Base-by-base conservation (phyloP, 2,113 vertebrate genomes). In the Mormoops blainvillei region DNA sequence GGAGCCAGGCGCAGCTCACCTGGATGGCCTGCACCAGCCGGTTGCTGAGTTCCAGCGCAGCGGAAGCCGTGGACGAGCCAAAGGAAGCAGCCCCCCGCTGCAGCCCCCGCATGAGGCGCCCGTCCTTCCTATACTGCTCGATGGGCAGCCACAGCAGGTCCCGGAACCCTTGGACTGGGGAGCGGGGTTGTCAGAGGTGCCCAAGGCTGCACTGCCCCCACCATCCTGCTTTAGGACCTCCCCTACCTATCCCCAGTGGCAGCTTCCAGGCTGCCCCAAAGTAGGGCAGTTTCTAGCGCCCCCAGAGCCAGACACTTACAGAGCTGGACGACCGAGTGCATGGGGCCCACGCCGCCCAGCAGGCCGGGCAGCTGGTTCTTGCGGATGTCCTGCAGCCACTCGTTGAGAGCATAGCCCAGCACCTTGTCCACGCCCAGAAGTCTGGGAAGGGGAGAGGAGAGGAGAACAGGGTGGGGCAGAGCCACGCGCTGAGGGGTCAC, bases 131-230 rank as follows among this genome's bases (percentile, higher is more conserved):
- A 97, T 99, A 99, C 97, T 99, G 99, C 96, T 99, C 99, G 0
- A 99, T 99, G 54, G 99, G 99, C 93, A 99, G 97, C 99, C 99
- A 99, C 95, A 99, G 99, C 85, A 99, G 98, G 98, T 99, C 99
- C 54, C 99, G 98, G 78, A 99, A 99, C 15, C 99, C 99, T 28
- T 99, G 99, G 97, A 99, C 99, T 99, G 61, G 70, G 38, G 41
- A 5, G 41, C 0, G 1, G 52, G 78, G 20, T 1, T 0, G 83
- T 93, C 91, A 97, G 95, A 50, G 83, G 19, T 1, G 26, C 38
- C 43, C 3, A 0, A 6, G 54, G 45, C 67, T 14, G 31, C 18
- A 18, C 33, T 0, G 26, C n/a, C 63, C 22, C 10, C 3, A 1
- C 38, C 56, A 20, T 28, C 41, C 71, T 26, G 20, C 61, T 13